These are phyloP conservation scores for Onychostoma macrolepis DNA, from an alignment of 2,113 vertebrate species.

Conservation along the genomic window DNA sequence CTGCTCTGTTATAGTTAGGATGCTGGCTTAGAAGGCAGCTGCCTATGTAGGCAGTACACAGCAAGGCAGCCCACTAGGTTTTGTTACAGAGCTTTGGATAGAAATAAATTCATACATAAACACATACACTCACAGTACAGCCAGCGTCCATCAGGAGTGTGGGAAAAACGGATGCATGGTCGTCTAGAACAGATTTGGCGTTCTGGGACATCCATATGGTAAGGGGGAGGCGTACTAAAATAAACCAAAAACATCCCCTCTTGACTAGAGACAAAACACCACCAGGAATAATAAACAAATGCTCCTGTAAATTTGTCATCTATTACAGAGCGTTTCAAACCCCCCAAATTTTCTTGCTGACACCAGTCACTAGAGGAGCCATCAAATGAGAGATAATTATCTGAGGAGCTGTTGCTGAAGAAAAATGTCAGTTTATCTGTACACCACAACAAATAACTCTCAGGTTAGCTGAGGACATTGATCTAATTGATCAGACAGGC, in stretches of 20 bases:
- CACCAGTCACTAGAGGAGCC: background rate
- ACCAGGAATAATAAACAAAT: slow-evolving; percentile 37
- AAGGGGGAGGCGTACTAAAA: background rate
- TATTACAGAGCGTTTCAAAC: slow-evolving; percentile 4
- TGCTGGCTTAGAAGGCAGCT: background rate
- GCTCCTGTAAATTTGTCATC: slow-evolving; percentile 26
- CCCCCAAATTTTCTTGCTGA: background rate
- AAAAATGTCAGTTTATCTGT: slow-evolving; percentile 59
- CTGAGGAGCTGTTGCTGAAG: slow-evolving; percentile 33
- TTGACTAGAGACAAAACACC: background rate
- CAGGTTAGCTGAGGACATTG: slow-evolving; percentile 61
- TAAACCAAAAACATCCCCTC: background rate
- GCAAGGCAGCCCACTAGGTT: background rate
- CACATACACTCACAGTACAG: background rate
- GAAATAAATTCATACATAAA: background rate
- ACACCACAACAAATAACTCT: slow-evolving; percentile 58
- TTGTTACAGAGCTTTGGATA: background rate
- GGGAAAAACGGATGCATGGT: background rate
- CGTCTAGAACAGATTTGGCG: background rate
- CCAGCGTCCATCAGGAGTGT: background rate
- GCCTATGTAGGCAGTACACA: background rate
- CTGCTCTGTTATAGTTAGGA: background rate
- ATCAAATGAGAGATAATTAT: slow-evolving; percentile 46
- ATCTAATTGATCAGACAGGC: slow-evolving; percentile 68
- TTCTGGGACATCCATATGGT: slow-evolving; percentile 18